Conservation (phyloP, 2,888 invertebrate species). For the Nephrotoma guestfalica region DNA sequence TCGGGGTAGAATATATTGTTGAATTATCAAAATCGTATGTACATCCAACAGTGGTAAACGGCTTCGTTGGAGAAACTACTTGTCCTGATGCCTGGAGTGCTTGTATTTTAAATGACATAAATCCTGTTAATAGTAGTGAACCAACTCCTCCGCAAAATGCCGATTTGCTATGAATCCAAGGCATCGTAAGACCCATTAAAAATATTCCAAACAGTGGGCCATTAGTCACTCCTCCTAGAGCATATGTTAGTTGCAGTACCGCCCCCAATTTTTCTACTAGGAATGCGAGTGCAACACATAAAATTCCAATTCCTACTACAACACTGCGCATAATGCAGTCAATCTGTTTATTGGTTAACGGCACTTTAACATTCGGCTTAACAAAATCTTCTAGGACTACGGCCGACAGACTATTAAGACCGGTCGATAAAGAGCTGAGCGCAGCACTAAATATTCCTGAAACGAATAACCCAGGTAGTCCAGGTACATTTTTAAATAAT, state of each 20-base stretch:
- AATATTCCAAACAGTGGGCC: slow-evolving; percentile 58
- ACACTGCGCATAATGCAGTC: slow-evolving; percentile 48
- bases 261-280: slow-evolving; percentile 59
- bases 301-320: slow-evolving; percentile 49
- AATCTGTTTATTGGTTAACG: slow-evolving; percentile 37
- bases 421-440: slow-evolving; percentile 67
- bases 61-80: slow-evolving; percentile 39
- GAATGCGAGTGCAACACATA: slow-evolving; percentile 49
- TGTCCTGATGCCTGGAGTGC: slow-evolving; percentile 47
- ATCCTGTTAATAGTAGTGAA: slow-evolving; percentile 46
- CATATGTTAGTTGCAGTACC: slow-evolving; percentile 46
- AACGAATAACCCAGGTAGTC: slow-evolving; percentile 75
- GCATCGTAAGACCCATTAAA: slow-evolving; percentile 46
- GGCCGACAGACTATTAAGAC: slow-evolving; percentile 66
- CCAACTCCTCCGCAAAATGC: slow-evolving; percentile 51
- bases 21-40: slow-evolving; percentile 20
- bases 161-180: slow-evolving; percentile 49
- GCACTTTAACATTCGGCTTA: slow-evolving; percentile 45
- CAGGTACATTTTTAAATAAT: slow-evolving; percentile 57
- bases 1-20: not conserved
- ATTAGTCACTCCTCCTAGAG: slow-evolving; percentile 47
- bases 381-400: slow-evolving; percentile 67
- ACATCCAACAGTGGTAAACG: slow-evolving; percentile 36
- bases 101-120: slow-evolving; percentile 44
- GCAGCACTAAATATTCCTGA: slow-evolving; percentile 84